Percentiles rank a stretch among this genome's conserved stretches.
These are phyloP conservation scores for Halisarca cf. caerulea DNA, from an alignment of 37 sponge, comb jelly and placozoan species.

Conservation along the genomic window DNA sequence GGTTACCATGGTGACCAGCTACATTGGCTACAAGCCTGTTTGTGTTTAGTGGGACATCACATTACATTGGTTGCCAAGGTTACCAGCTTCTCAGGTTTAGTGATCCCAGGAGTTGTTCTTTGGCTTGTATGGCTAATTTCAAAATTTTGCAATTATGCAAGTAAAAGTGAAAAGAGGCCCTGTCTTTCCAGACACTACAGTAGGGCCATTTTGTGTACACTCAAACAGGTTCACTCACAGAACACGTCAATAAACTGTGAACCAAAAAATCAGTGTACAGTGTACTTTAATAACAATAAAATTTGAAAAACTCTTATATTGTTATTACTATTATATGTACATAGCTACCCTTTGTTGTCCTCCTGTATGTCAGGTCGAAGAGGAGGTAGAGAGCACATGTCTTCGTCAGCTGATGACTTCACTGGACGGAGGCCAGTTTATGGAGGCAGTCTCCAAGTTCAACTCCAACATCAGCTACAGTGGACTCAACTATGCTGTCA, in stretches of 20 bases:
- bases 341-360: neutral
- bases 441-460: conserved; percentile 84
- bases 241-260: neutral
- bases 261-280: neutral
- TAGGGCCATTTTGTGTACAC: neutral
- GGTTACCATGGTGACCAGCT: too few relatives aligned
- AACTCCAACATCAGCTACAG: conserved; percentile 96
- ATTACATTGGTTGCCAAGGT: too few relatives aligned
- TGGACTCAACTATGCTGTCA: conserved; percentile 95
- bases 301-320: neutral
- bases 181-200: too few relatives aligned
- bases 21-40: too few relatives aligned
- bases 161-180: too few relatives aligned
- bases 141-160: too few relatives aligned
- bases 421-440: conserved; percentile 44
- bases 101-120: too few relatives aligned
- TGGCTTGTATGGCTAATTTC: too few relatives aligned
- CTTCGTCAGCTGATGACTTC: conserved; percentile 74
- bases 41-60: too few relatives aligned
- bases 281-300: neutral
- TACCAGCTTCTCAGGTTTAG: too few relatives aligned
- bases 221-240: neutral
- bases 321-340: neutral
- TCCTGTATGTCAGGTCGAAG: conserved; percentile 74
- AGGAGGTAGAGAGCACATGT: conserved; percentile 96